phyloP scores from a whole-genome alignment of 2,888 invertebrate genomes.

The Eilema caniola region DNA sequence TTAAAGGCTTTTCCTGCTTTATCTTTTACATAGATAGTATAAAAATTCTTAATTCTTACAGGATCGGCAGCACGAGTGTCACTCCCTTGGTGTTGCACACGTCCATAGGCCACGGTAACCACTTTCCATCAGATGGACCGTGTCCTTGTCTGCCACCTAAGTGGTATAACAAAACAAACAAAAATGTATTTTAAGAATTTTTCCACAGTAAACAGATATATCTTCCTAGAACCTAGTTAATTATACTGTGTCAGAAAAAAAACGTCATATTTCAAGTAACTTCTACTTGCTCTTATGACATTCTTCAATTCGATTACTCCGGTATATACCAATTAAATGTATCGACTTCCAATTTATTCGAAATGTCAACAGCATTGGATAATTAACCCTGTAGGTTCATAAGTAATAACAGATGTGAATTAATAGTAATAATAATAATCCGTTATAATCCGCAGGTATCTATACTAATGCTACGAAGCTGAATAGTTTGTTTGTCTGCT shows the following conservation, averaged over 20 bases:
- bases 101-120: too few species aligned
- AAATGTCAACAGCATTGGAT: constrained; percentile 61
- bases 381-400: constrained; percentile 39
- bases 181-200: too few species aligned
- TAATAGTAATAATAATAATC: constrained; percentile 7
- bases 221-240: neutral
- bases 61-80: too few species aligned
- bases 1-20: too few species aligned
- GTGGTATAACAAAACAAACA: too few species aligned
- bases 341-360: constrained; percentile 65
- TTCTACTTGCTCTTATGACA: constrained; percentile 27
- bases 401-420: constrained; percentile 49
- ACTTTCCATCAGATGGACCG: too few species aligned
- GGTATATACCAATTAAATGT: constrained; percentile 58
- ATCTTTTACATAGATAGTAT: too few species aligned
- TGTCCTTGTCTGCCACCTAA: too few species aligned
- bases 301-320: constrained; percentile 57
- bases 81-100: too few species aligned
- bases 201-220: neutral
- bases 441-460: too few species aligned
- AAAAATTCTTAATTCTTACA: too few species aligned
- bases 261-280: constrained; percentile 9
- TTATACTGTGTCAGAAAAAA: neutral
- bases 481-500: too few species aligned
- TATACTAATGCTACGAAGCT: neutral